Base-by-base conservation (phyloP, 64 coral and sea anemone species). In the Montipora sp. region DNA sequence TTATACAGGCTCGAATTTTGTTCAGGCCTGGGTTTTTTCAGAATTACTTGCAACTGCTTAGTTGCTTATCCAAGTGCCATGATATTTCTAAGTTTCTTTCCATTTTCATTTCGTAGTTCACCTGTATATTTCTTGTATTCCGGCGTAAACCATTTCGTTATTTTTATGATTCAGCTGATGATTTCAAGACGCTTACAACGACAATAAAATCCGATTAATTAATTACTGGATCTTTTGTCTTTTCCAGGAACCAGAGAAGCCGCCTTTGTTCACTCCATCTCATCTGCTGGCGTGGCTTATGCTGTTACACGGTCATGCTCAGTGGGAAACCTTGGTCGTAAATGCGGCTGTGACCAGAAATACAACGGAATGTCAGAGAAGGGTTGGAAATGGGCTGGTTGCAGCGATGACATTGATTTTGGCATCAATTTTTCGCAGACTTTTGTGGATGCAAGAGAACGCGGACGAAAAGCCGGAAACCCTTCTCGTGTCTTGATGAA, bases 241-340 rank as follows among this genome's bases (percentile, higher is more conserved):
- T 59, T 47, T 13, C 5, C 65, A 98, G 96, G 96, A 51, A 98
- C 96, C 16, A 80, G 96, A 71, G 96, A 98, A 71, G 94, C 96
- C 13, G 96, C 94, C 2, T 98, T 98, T 86, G 96, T 98, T 46
- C 94, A 98, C 47, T 92, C 96, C 60, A 98, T 98, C 51, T 95
- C 94, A 53, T 91, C 96, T 3, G 96, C 96, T 15, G 94, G 94
- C 2, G 96, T 98, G 9, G 94, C 96, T 0, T 95, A 89, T 45
- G 91, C 96, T 43, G 96, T 98, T 1, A 98, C 96, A 16, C 94
- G 89, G 8, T 92, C 94, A 3, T 98, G 96, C 45, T 95, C 90
- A 18, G 90, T 81, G 13, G 94, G 94, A 23, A 93, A 80, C 45
- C 88, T 98, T 48, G 92, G 95, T 2, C 81, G 70, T 22, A 98